phyloP scores from a whole-genome alignment of 2,113 vertebrate species.

The Stigmatopora nigra region DNA sequence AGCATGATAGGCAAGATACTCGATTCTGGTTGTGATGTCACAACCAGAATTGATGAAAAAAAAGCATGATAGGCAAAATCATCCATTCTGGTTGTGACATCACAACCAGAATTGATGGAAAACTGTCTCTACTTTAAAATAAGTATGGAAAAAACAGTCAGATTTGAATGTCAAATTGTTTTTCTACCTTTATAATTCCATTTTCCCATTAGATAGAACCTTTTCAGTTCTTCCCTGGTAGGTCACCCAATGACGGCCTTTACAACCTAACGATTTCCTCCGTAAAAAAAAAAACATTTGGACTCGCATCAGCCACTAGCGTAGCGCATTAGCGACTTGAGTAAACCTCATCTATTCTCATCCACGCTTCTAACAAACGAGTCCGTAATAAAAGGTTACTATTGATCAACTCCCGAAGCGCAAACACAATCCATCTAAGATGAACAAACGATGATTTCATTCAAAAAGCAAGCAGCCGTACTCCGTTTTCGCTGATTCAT shows the following conservation, averaged over 20 bases:
- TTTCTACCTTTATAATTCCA: no score
- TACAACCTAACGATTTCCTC: conserved; percentile 48
- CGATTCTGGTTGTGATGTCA: no score
- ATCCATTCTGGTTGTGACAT: no score
- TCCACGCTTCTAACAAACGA: conserved; percentile 58
- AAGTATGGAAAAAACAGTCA: no score
- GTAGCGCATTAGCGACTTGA: conserved; percentile 37
- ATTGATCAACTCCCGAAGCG: conserved; percentile 59
- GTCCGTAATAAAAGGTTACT: conserved; percentile 66
- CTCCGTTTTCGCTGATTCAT: conserved; percentile 56
- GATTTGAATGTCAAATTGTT: no score
- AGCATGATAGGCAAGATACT: no score
- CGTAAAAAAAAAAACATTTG: conserved; percentile 44
- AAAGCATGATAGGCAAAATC: no score
- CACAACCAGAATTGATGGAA: no score
- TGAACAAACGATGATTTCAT: conserved; percentile 62
- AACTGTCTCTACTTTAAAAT: no score
- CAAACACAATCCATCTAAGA: conserved; percentile 56
- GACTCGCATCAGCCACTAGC: conserved; percentile 24
- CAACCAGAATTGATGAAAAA: no score
- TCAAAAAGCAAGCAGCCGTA: conserved; percentile 42
- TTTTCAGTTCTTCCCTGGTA: conserved; percentile 30
- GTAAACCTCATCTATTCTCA: conserved; percentile 64
- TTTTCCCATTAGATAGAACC: no score
- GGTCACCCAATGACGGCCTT: conserved; percentile 54